Evolutionary conservation across 2,797 vertebrate species (phyloP).

Genomic region (Etheostoma perlongum): DNA sequence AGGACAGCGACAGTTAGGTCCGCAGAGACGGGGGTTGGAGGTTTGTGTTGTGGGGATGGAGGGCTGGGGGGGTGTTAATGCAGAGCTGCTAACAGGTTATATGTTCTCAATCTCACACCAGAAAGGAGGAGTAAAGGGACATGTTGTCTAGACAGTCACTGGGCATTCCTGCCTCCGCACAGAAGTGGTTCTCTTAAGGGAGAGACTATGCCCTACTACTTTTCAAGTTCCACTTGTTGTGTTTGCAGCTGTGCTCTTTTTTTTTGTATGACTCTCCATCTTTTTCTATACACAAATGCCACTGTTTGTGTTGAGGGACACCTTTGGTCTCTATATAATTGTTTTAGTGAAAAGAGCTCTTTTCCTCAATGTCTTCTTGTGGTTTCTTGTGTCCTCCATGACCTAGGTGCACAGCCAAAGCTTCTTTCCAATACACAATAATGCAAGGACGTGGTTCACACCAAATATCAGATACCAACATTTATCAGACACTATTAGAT

Average conservation of each 20-base stretch:
- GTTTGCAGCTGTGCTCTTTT: slow-evolving; percentile 2
- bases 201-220: not conserved
- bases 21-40: slow-evolving; percentile 62
- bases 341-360: not conserved
- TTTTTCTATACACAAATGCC: slow-evolving; percentile 5
- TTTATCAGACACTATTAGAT: not conserved
- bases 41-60: slow-evolving; percentile 45
- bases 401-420: not conserved
- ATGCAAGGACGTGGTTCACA: not conserved
- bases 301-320: slow-evolving; percentile 14
- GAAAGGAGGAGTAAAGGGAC: slow-evolving; percentile 54
- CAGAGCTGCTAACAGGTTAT: slow-evolving; percentile 71
- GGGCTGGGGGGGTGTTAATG: slow-evolving; percentile 76
- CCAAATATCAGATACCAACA: not conserved
- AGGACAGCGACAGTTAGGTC: slow-evolving; percentile 71
- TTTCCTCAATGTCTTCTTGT: not conserved
- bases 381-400: not conserved
- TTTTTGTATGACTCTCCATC: not conserved
- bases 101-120: slow-evolving; percentile 77
- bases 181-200: slow-evolving; percentile 26
- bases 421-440: not conserved
- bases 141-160: slow-evolving; percentile 39
- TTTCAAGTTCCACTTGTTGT: slow-evolving; percentile 6
- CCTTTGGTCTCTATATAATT: not conserved
- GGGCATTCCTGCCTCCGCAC: slow-evolving; percentile 37